phyloP scores from a whole-genome alignment of 2,797 vertebrate genomes.

The Heliangelus exortis region DNA sequence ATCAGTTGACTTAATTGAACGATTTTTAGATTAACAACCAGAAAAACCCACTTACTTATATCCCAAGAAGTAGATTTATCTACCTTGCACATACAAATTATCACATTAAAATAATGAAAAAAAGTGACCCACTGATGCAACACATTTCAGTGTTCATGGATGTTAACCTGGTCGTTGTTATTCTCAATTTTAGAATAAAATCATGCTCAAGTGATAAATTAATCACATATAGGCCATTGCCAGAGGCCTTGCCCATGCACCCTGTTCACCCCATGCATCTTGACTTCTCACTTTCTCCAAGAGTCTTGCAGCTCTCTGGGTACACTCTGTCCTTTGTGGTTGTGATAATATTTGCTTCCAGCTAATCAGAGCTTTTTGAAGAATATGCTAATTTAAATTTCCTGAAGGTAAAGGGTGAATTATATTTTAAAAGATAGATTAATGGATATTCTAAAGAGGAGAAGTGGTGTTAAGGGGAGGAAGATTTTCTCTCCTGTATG shows the following conservation, averaged over 20 bases:
- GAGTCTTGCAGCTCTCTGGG: neutral
- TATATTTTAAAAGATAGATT: neutral
- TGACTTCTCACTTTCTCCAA: neutral
- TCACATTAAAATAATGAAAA: neutral
- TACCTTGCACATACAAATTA: neutral
- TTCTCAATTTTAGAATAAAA: neutral
- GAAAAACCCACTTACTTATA: neutral
- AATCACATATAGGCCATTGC: too few relatives aligned
- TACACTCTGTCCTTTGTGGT: neutral
- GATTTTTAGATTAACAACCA: neutral
- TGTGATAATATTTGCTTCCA: neutral
- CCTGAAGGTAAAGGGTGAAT: neutral
- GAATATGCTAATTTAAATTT: neutral
- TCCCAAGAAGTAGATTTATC: neutral
- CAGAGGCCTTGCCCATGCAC: neutral
- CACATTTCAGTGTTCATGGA: neutral
- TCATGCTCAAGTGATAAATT: neutral
- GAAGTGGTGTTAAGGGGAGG: neutral
- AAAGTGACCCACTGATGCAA: neutral
- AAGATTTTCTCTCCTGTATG: neutral
- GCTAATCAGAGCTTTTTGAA: neutral
- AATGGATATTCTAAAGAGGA: neutral
- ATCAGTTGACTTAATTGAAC: neutral
- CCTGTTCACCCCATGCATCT: accelerated
- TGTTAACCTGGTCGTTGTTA: neutral